phyloP scores from a whole-genome alignment of 2,888 invertebrate species.

The Ctenicera cuprea region DNA sequence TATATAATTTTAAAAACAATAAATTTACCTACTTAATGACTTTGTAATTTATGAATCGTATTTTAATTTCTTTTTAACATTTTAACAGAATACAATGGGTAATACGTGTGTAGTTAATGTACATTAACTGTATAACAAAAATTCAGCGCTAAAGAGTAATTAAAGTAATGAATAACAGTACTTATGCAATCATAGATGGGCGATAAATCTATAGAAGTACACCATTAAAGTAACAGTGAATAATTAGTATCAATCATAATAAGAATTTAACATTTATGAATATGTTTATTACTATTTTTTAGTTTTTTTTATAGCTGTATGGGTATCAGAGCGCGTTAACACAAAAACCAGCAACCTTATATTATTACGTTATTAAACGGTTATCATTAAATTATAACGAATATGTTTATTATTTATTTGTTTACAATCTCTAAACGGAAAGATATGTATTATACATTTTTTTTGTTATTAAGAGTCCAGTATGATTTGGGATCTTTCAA shows the following conservation, averaged over 20 bases:
- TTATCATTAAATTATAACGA: no score
- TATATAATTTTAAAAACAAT: slow-evolving; percentile 22
- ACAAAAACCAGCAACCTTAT: no score
- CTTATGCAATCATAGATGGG: slow-evolving; percentile 22
- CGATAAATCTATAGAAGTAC: slow-evolving; percentile 35
- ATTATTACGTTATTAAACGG: no score
- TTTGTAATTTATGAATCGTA: slow-evolving; percentile 22
- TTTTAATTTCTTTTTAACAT: slow-evolving; percentile 24
- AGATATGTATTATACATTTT: no score
- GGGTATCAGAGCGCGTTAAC: neutral
- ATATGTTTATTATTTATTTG: no score
- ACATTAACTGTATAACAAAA: slow-evolving; percentile 5
- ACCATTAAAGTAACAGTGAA: slow-evolving; percentile 29
- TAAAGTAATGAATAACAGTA: slow-evolving; percentile 34
- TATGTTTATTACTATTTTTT: slow-evolving; percentile 14
- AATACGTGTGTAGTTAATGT: neutral
- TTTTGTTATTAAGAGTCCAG: no score
- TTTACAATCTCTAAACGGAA: no score
- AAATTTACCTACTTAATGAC: slow-evolving; percentile 1
- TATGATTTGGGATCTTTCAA: no score
- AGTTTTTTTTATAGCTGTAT: neutral
- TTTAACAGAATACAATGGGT: slow-evolving; percentile 29
- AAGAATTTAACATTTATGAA: slow-evolving; percentile 17
- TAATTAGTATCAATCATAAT: slow-evolving; percentile 37
- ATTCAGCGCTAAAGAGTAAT: slow-evolving; percentile 22